These are phyloP conservation scores for Episyrphus balteatus DNA, from an alignment of 1,140 invertebrate species.

Conservation along the genomic window DNA sequence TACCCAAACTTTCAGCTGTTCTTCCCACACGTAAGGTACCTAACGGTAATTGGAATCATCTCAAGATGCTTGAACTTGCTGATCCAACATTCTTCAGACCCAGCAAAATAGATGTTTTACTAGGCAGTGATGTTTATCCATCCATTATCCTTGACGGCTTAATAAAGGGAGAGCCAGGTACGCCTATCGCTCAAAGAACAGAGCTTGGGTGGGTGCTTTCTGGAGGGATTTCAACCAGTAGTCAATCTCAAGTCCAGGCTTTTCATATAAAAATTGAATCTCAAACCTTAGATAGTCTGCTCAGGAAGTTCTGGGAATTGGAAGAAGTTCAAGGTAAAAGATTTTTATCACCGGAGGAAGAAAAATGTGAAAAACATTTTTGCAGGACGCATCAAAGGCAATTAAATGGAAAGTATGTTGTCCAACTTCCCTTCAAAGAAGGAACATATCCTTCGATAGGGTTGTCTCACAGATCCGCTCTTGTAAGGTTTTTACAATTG, in stretches of 20 bases:
- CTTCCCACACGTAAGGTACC: neutral
- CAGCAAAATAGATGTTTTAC: conserved; percentile 11
- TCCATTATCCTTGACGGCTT: neutral
- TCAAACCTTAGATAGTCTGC: neutral
- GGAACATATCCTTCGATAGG: too few species aligned
- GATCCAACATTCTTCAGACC: conserved; percentile 11
- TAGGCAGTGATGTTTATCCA: conserved; percentile 10
- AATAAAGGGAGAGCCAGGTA: neutral
- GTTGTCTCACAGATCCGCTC: too few species aligned
- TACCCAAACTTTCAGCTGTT: neutral
- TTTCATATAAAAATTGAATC: neutral
- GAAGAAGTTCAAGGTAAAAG: neutral
- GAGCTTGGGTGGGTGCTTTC: neutral
- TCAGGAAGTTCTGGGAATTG: neutral
- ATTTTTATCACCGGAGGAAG: neutral
- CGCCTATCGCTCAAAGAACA: neutral
- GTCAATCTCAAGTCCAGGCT: neutral
- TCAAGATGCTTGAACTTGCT: conserved; percentile 9
- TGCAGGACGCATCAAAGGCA: neutral
- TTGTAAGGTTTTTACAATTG: too few species aligned
- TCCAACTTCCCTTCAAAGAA: too few species aligned
- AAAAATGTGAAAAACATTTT: neutral
- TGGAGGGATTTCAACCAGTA: neutral
- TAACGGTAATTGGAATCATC: neutral
- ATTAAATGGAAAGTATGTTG: neutral